Evolutionary conservation across 2,888 invertebrate genomes (phyloP), one percentile per base, ranked within the genome.

Genomic region (Limnephilus rhombicus): DNA sequence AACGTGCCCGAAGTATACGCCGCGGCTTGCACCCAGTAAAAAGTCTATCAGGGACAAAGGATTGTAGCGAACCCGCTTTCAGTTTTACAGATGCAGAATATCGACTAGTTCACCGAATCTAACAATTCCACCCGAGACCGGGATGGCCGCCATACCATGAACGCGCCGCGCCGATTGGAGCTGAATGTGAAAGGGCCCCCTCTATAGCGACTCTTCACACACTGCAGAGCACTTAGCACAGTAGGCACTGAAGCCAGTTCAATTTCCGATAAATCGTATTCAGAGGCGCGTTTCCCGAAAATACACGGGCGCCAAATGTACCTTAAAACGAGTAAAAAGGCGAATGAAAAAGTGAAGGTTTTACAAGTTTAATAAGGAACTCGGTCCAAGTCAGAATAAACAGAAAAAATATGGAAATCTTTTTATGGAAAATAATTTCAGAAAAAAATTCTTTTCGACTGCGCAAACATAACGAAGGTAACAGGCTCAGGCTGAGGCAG

Each of bases 201-300:
- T 24, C 24, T 68, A 68, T 24, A 68, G 68, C 24, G 24, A 24
- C 68, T 68, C 24, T 68, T n/a, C 68, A 68, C 68, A 68, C 68
- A 68, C 68, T 68, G 68, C 68, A 68, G 68, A 68, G 68, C 68
- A 68, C 68, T 68, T 68, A 68, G 68, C 68, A n/a, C 68, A 68
- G 68, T 68, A 68, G 68, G 68, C 68, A 68, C 7, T 68, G 68
- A 68, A 68, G 68, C 24, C 68, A 68, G 68, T 68, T 68, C 68
- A 68, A 68, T 68, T 68, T 68, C 24, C 68, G 68, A 68, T 68
- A 68, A 68, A 68, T 68, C 68, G 68, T 68, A 68, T 68, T 68
- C 68, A 68, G 68, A 7, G 68, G 68, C 24, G 68, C 68, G 68
- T 68, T 68, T 68, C 68, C 68, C 68, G 68, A 68, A 68, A 68